These are phyloP conservation scores for Pantherophis alleghaniensis DNA, from an alignment of 2,797 vertebrate species.

Conservation along the genomic window DNA sequence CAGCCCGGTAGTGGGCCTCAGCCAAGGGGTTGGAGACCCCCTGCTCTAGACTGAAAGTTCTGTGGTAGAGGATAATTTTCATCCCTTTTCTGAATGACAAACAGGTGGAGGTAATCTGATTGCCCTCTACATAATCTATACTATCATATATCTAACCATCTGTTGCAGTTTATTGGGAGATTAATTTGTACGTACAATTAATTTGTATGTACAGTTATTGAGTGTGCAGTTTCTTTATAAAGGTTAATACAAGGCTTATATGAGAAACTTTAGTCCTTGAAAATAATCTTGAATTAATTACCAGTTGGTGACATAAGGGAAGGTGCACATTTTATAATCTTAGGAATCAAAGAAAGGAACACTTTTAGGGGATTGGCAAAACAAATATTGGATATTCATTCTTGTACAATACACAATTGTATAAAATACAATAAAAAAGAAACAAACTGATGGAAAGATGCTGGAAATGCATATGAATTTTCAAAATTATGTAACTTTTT, in stretches of 20 bases:
- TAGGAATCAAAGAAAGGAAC: not conserved
- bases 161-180: not conserved
- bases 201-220: not conserved
- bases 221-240: not conserved
- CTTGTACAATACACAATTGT: not conserved
- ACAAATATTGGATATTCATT: constrained; percentile 6
- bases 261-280: not conserved
- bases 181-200: not conserved
- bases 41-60: not conserved
- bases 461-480: not conserved
- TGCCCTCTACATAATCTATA: not conserved
- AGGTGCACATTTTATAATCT: not conserved
- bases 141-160: not conserved
- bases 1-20: fast-evolving
- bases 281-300: not conserved
- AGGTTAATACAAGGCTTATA: not conserved
- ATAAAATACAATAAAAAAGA: not conserved
- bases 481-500: not conserved
- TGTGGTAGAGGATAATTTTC: not conserved
- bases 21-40: not conserved
- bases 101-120: not conserved
- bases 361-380: not conserved
- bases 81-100: not conserved
- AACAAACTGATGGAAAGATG: not conserved
- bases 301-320: not conserved